phyloP scores from a whole-genome alignment of 2,797 vertebrate genomes.

The Masticophis lateralis region DNA sequence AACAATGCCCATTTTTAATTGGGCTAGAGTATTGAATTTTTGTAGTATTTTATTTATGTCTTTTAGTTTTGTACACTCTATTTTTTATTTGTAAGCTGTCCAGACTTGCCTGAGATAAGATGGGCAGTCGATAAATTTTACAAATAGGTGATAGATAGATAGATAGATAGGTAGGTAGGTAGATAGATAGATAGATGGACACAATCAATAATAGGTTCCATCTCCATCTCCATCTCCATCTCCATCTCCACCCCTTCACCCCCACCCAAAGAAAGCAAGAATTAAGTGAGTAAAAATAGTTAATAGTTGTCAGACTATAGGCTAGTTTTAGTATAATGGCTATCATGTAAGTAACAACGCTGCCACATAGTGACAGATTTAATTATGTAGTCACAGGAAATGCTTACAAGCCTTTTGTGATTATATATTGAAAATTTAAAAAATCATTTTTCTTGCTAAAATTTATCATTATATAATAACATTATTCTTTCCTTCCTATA shows the following conservation, averaged over 20 bases:
- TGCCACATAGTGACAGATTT: constrained; percentile 5
- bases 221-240: neutral
- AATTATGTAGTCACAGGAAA: constrained; percentile 2
- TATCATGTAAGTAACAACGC: constrained; percentile 7
- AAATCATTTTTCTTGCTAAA: neutral
- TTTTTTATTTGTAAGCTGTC: neutral
- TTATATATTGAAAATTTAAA: neutral
- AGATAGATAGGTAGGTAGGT: no score
- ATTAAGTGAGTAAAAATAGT: constrained; percentile 19
- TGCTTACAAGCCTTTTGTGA: neutral
- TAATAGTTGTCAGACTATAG: constrained; percentile 15
- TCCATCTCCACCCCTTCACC: neutral
- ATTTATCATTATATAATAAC: neutral
- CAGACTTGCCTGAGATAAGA: neutral
- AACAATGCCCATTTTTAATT: neutral
- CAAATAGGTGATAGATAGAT: neutral
- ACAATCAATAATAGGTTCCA: neutral
- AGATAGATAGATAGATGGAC: neutral
- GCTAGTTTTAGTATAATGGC: constrained; percentile 3
- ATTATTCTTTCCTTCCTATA: neutral
- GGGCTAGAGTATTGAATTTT: neutral
- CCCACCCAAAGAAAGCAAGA: neutral
- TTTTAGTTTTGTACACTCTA: neutral
- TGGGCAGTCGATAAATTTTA: neutral
- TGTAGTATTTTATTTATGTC: neutral